Evolutionary conservation across 2,797 vertebrate species (phyloP), one percentile per base, ranked within the genome.

Genomic region (Sebastes goodei): DNA sequence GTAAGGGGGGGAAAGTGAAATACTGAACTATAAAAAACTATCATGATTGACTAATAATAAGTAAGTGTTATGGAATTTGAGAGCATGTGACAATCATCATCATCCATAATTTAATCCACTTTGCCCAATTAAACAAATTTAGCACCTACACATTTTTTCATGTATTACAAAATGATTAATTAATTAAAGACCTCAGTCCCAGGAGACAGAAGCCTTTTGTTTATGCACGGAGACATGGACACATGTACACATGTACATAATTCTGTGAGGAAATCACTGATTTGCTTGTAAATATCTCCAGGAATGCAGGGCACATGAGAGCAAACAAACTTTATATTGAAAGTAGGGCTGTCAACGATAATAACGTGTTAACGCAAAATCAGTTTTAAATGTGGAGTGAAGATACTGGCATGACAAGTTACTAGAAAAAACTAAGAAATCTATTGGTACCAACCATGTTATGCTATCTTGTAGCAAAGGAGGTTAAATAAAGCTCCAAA

Each of bases 181-280:
- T 57, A n/a, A 38, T 70, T 30, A 10, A 69, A 52, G 20, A 65
- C 73, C 12, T 49, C 35, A 53, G 66, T 82, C 71, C 61, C 33
- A 20, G 64, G 29, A 71, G 66, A 67, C 20, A 4, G 5, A 52
- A 27, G 12, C 20, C 49, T 52, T 29, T 74, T 46, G 59, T 76
- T 76, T 64, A 73, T 84, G 82, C 61, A 63, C 33, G 53, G 30
- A 69, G 30, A 60, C 72, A 53, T 62, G 61, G 62, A 81, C 55
- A 57, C 52, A 38, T 63, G 56, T 21, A 81, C 55, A 57, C 52
- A 38, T 63, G 56, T 21, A 73, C 23, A 65, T 38, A 11, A 8
- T 14, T 74, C 17, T 74, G 42, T 56, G 49, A 67, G 38, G 32
- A 59, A 62, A 42, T 35, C 25, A 38, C 49, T 62, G 21, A 63